Percentiles rank a stretch among this genome's conserved stretches.
Conservation (phyloP, 2,888 invertebrate genomes). For the Exocentrus adspersus region DNA sequence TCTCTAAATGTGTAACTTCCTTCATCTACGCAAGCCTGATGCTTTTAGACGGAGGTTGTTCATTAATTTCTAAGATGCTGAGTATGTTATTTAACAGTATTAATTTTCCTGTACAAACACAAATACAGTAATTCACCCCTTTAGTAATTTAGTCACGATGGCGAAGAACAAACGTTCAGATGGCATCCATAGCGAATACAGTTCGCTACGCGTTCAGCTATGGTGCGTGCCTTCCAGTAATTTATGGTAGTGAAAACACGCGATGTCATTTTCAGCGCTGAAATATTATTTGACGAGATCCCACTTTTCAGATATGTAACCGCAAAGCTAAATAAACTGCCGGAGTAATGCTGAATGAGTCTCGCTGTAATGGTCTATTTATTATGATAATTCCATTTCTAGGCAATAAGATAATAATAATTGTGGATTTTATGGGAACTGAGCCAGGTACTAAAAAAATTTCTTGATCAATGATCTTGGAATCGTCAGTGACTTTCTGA, state of each 20-base stretch:
- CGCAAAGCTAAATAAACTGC: slow-evolving; percentile 25
- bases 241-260: slow-evolving; percentile 40
- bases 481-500: too few relatives aligned
- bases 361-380: slow-evolving; percentile 19
- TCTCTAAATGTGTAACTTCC: too few relatives aligned
- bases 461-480: too few relatives aligned
- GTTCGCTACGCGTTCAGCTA: slow-evolving; percentile 2
- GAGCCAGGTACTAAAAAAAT: too few relatives aligned
- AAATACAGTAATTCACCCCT: slow-evolving; percentile 11
- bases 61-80: too few relatives aligned
- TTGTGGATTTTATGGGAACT: too few relatives aligned
- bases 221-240: slow-evolving; percentile 34
- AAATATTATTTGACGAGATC: slow-evolving; percentile 47
- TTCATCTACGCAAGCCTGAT: too few relatives aligned
- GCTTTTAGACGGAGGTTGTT: too few relatives aligned
- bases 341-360: slow-evolving; percentile 42
- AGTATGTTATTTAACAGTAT: not conserved
- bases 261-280: slow-evolving; percentile 44
- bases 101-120: slow-evolving; percentile 1
- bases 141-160: slow-evolving; percentile 19
- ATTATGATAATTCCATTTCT: slow-evolving; percentile 27
- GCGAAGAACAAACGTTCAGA: slow-evolving; percentile 19
- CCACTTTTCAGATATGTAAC: slow-evolving; percentile 41
- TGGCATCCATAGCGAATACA: slow-evolving; percentile 23
- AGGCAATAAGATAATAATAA: slow-evolving; percentile 20